These are phyloP conservation scores for Heterodera carotae DNA, from an alignment of 1,140 invertebrate species.

Conservation along the genomic window DNA sequence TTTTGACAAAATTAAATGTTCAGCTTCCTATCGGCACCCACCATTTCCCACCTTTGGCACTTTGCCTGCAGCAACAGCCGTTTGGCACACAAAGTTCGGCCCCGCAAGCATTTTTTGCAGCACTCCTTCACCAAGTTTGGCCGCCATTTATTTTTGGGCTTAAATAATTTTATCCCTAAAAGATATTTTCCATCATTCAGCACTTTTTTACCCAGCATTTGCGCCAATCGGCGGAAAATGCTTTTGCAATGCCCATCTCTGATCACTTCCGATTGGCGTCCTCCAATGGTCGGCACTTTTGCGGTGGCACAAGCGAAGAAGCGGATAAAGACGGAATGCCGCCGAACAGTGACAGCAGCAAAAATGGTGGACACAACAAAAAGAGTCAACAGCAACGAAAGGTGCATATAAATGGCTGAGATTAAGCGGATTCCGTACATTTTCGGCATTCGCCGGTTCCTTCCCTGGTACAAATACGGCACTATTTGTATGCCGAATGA, in stretches of 20 bases:
- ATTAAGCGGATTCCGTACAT: too few relatives aligned
- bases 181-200: not conserved
- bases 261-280: not conserved
- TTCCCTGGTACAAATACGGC: too few relatives aligned
- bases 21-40: not conserved
- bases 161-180: not conserved
- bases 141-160: not conserved
- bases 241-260: not conserved
- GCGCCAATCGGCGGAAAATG: not conserved
- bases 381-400: not conserved
- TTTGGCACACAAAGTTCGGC: not conserved
- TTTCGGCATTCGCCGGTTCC: too few relatives aligned
- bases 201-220: conserved; percentile 11
- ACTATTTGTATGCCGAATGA: too few relatives aligned
- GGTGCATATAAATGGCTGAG: not conserved
- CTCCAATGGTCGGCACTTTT: not conserved
- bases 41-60: not conserved
- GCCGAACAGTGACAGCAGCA: not conserved
- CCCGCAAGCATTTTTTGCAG: not conserved
- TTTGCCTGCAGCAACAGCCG: not conserved
- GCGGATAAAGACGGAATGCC: not conserved
- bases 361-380: not conserved
- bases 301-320: not conserved
- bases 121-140: not conserved
- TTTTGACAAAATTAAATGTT: not conserved